A percentile compares a stretch with the other conserved stretches of the same genome.
These are phyloP conservation scores for Merluccius polli DNA, from an alignment of 2,797 vertebrate species.

Conservation along the genomic window DNA sequence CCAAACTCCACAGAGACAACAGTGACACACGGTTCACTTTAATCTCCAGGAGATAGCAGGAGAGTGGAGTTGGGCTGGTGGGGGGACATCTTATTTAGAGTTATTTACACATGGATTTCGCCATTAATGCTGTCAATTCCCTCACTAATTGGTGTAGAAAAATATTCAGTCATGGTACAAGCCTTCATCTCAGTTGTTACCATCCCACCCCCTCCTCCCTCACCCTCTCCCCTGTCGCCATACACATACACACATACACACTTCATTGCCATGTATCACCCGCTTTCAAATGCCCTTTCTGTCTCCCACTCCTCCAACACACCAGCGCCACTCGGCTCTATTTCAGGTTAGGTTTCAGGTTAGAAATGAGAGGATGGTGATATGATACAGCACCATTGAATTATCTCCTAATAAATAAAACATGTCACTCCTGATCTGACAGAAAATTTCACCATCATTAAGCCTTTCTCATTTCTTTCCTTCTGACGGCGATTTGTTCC, in stretches of 20 bases:
- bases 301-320: conserved; percentile 36
- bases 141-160: conserved; percentile 57
- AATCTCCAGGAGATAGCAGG: conserved; percentile 53
- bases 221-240: conserved; percentile 31
- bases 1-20: conserved; percentile 38
- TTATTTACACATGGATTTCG: conserved; percentile 44
- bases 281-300: conserved; percentile 42
- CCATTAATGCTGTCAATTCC: conserved; percentile 43
- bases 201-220: conserved; percentile 34
- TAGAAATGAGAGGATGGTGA: conserved; percentile 34
- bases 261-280: conserved; percentile 43
- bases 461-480: not conserved
- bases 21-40: conserved; percentile 43
- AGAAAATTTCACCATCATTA: not conserved
- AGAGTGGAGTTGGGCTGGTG: not conserved
- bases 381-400: conserved; percentile 38
- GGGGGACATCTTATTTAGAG: conserved; percentile 59
- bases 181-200: conserved; percentile 36
- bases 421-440: not conserved
- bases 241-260: not conserved
- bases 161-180: conserved; percentile 49
- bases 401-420: conserved; percentile 52
- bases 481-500: not conserved
- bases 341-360: conserved; percentile 29
- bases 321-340: conserved; percentile 18